These are phyloP conservation scores for Crepidodera aurea DNA, from an alignment of 2,888 invertebrate species.

Conservation along the genomic window DNA sequence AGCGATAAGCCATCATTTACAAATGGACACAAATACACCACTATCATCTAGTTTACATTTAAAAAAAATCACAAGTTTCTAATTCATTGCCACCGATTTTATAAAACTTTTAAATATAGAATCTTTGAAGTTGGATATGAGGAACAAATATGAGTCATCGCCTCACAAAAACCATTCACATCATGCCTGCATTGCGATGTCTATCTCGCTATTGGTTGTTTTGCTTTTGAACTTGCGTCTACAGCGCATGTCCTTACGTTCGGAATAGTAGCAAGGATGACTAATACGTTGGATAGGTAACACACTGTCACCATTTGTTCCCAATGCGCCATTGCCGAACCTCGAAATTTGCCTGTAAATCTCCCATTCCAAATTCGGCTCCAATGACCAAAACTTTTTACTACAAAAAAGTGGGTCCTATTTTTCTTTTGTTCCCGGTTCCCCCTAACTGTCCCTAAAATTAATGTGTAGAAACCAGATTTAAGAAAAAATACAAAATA, in stretches of 20 bases:
- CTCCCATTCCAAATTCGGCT: not conserved
- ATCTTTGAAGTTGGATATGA: conserved; percentile 36
- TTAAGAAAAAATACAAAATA: too few species aligned
- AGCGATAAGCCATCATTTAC: conserved; percentile 37
- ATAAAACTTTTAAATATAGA: conserved; percentile 32
- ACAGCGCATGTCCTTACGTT: conserved; percentile 47
- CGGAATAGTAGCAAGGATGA: conserved; percentile 46
- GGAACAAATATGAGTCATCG: conserved; percentile 50
- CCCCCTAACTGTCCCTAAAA: too few species aligned
- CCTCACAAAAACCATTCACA: conserved; percentile 54
- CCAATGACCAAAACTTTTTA: too few species aligned
- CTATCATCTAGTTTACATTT: conserved; percentile 24
- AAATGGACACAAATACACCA: conserved; percentile 34
- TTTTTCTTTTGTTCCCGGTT: too few species aligned
- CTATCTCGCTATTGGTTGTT: conserved; percentile 50
- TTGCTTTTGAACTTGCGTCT: conserved; percentile 40
- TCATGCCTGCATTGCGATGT: conserved; percentile 56
- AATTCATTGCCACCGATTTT: conserved; percentile 33
- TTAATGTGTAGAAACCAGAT: too few species aligned
- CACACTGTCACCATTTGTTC: conserved; percentile 26
- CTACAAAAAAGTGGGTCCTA: too few species aligned
- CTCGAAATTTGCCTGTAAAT: not conserved
- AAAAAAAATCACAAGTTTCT: conserved; percentile 31
- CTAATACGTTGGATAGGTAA: conserved; percentile 49
- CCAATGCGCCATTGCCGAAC: conserved; percentile 6